Evolutionary conservation across 2,113 vertebrate genomes (phyloP).

Genomic region (Willisornis vidua): DNA sequence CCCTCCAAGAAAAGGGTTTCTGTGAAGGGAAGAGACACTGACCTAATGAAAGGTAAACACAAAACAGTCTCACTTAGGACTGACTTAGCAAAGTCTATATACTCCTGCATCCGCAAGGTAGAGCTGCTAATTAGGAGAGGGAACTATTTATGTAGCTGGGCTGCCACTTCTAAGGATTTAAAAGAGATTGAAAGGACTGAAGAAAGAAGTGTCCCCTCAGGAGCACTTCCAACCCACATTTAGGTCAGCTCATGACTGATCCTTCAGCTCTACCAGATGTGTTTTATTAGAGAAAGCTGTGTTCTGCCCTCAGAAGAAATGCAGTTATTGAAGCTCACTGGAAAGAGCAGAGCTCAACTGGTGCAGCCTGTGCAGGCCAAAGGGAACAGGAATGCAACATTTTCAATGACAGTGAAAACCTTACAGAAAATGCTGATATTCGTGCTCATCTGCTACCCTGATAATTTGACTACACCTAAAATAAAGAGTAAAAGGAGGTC

Average conservation of each 20-base stretch:
- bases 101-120: neutral
- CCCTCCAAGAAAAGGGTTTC: constrained; percentile 39
- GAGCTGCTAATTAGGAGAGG: constrained; percentile 48
- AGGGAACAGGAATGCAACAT: constrained; percentile 5
- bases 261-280: constrained; percentile 4
- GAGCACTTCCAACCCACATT: constrained; percentile 27
- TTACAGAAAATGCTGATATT: constrained; percentile 34
- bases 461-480: constrained; percentile 31
- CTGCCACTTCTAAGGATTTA: constrained; percentile 2
- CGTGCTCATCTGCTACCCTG: neutral
- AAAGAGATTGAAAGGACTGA: constrained; percentile 28
- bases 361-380: neutral
- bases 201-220: constrained; percentile 14
- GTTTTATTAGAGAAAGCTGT: constrained; percentile 26
- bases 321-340: neutral
- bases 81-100: constrained; percentile 5
- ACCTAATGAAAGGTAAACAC: constrained; percentile 50
- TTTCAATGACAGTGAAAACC: constrained; percentile 31
- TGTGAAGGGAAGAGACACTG: constrained; percentile 6
- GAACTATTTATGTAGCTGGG: neutral
- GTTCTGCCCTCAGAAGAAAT: neutral
- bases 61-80: constrained; percentile 9
- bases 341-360: neutral
- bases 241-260: constrained; percentile 42
- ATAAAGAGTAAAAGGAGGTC: neutral